Conservation (phyloP, 2,113 vertebrate genomes). For the Nesogale talazaci region DNA sequence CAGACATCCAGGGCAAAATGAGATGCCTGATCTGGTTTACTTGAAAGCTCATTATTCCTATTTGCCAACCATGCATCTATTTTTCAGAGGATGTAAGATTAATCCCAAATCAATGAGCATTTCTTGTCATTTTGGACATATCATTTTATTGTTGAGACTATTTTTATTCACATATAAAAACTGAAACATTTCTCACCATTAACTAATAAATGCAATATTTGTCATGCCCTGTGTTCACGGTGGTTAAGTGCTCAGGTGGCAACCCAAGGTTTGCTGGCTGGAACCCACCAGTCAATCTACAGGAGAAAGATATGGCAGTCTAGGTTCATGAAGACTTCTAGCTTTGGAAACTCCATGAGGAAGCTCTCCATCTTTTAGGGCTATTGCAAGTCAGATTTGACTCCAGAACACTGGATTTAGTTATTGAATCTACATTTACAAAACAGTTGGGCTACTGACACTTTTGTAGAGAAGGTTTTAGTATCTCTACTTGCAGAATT, state of each 20-base stretch:
- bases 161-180: background rate
- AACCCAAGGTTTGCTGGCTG: no score
- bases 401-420: no score
- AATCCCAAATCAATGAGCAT: background rate
- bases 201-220: background rate
- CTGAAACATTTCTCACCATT: conserved; percentile 14
- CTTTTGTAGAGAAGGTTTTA: background rate
- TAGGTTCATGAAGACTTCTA: no score
- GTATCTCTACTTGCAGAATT: background rate
- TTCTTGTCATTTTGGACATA: background rate
- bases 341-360: no score
- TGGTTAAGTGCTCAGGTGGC: no score
- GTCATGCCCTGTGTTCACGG: background rate
- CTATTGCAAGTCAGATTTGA: no score
- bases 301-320: no score
- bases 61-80: background rate
- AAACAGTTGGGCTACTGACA: background rate
- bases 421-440: background rate
- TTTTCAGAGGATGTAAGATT: background rate
- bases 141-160: conserved; percentile 8
- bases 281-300: no score
- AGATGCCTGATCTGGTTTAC: background rate
- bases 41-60: background rate
- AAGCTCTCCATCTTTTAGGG: no score
- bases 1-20: background rate